phyloP scores from a whole-genome alignment of 2,113 vertebrate species.

The Mirounga angustirostris region DNA sequence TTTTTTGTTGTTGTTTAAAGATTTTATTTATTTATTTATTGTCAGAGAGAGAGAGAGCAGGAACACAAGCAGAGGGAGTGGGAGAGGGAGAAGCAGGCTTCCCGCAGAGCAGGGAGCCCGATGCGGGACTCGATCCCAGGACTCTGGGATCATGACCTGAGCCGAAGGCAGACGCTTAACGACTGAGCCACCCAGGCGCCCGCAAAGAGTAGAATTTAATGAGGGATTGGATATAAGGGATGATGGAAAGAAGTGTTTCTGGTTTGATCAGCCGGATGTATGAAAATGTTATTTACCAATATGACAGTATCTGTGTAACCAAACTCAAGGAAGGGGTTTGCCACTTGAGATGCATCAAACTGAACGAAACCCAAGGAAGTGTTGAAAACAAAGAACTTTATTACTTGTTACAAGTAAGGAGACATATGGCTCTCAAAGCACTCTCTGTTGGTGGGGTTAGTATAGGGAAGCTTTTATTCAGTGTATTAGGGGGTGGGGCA shows the following conservation, averaged over 20 bases:
- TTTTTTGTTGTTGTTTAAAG: neutral
- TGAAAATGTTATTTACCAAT: neutral
- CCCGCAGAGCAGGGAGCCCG: too few species aligned
- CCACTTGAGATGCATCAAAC: neutral
- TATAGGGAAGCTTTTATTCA: neutral
- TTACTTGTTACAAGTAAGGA: neutral
- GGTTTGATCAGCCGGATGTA: neutral
- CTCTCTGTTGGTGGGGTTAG: neutral
- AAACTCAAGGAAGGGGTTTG: neutral
- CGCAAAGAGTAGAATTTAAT: neutral
- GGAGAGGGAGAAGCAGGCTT: too few species aligned
- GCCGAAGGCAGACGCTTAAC: too few species aligned
- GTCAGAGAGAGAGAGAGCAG: too few species aligned
- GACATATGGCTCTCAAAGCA: neutral
- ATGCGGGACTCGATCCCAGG: too few species aligned
- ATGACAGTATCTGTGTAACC: neutral
- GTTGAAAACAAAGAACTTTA: neutral
- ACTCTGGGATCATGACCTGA: too few species aligned
- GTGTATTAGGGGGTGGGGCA: neutral
- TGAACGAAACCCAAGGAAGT: neutral
- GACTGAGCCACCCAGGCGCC: too few species aligned
- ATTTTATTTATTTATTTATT: too few species aligned
- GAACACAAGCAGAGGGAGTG: too few species aligned
- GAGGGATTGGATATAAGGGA: neutral
- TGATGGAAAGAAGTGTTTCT: slow-evolving; percentile 21